Evolutionary conservation across 2,113 vertebrate species (phyloP).

Genomic region (Lepus timidus): DNA sequence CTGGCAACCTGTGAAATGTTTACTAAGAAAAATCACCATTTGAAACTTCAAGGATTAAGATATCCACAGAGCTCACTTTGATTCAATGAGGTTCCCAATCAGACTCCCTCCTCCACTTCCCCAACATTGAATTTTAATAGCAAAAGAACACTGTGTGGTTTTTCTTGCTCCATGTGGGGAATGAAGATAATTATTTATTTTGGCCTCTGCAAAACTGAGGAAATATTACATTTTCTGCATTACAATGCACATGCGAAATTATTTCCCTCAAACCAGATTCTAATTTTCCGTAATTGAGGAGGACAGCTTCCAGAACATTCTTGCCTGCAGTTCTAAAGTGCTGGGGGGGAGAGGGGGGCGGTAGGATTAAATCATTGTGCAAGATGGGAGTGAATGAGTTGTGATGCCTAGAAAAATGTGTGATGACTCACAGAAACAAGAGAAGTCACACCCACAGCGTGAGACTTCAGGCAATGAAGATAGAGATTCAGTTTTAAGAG

Average conservation of each 20-base stretch:
- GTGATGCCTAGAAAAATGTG: slow-evolving; percentile 63
- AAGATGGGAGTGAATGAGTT: slow-evolving; percentile 62
- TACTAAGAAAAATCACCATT: slow-evolving; percentile 42
- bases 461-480: slow-evolving; percentile 31
- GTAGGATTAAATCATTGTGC: slow-evolving; percentile 45
- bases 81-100: slow-evolving; percentile 1
- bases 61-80: slow-evolving; percentile 13
- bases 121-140: slow-evolving; percentile 27
- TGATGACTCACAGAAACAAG: slow-evolving; percentile 62
- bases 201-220: slow-evolving; percentile 54
- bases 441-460: slow-evolving; percentile 38
- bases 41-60: slow-evolving; percentile 8
- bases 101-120: not conserved
- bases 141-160: not conserved
- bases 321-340: slow-evolving; percentile 56
- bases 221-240: slow-evolving; percentile 68
- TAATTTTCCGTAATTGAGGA: slow-evolving; percentile 73
- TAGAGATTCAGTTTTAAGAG: not conserved
- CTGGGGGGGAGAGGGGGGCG: not conserved
- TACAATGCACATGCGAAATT: slow-evolving; percentile 57
- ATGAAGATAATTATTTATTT: slow-evolving; percentile 62
- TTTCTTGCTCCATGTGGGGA: slow-evolving; percentile 11
- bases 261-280: slow-evolving; percentile 71
- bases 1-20: slow-evolving; percentile 36
- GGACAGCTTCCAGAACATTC: slow-evolving; percentile 68